Evolutionary conservation across 1,140 invertebrate species (phyloP), one percentile per base, ranked within the genome.

Genomic region (Adoxophyes honmai): DNA sequence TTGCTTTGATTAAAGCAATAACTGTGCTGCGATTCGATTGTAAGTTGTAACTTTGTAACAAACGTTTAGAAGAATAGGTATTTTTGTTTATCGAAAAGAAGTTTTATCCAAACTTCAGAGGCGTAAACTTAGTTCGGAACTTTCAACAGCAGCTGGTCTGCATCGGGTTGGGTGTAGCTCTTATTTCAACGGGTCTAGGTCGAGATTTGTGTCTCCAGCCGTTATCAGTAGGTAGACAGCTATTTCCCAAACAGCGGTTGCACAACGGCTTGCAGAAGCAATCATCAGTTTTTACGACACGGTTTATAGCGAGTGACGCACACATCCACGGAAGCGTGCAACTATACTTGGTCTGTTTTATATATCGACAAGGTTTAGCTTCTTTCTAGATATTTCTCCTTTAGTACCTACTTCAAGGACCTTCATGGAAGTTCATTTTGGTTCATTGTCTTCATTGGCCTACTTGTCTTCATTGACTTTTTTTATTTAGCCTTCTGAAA

Each of bases 261-360:
- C 72, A 77, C 72, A 79, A 79, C 58, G 60, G 56, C 56, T 60
- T 51, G 37, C 59, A 53, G 53, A 57, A 59, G 64, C 69, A 78
- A 78, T 74, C 70, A 61, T 68, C 68, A 59, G 57, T 71, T 77
- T 68, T 75, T 77, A 76, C 68, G 73, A 79, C 62, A 55, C 56
- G 34, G 34, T 73, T 76, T 78, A 76, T 74, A 60, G 68, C 71
- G 16, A 55, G 37, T 55, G 57, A 61, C 62, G 59, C 33, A 35
- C 51, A 33, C 33, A 10, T 11, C 2, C 2, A 28, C 21, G 21
- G 2, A 28, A 3, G 2, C 21, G 6, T 6, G 6, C 21, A 28
- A 28, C 21, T 28, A 28, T 28, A 28, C 6, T 28, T 3, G 2
- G 6, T 28, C 21, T 3, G 21, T 28, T 28, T 2, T 28, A 28